Percentiles rank a stretch among this genome's conserved stretches.
phyloP scores from a whole-genome alignment of 2,797 vertebrate species.

The Garrulus glandarius region DNA sequence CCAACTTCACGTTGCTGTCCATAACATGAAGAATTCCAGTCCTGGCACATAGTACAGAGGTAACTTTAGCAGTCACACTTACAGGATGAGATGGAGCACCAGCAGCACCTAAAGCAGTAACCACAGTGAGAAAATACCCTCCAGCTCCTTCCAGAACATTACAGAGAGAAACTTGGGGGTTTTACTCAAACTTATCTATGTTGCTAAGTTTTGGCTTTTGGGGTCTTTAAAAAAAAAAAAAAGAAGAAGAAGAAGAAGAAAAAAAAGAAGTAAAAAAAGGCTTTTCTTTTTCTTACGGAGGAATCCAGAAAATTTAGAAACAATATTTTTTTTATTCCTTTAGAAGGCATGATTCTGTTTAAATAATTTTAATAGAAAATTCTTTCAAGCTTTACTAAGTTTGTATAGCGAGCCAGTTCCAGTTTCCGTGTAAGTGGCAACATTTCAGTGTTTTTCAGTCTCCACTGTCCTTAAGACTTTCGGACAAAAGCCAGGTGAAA shows the following conservation, averaged over 20 bases:
- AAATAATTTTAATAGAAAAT: neutral
- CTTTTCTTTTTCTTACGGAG: neutral
- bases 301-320: neutral
- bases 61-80: neutral
- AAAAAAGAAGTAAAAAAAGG: no score
- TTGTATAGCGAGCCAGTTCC: neutral
- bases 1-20: neutral
- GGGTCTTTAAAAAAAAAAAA: no score
- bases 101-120: neutral
- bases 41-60: neutral
- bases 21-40: neutral
- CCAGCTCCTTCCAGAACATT: neutral
- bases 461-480: neutral
- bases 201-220: neutral
- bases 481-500: neutral
- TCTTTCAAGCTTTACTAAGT: neutral
- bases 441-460: neutral
- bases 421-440: neutral
- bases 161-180: neutral
- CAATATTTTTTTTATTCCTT: neutral
- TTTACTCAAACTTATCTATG: neutral
- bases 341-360: neutral
- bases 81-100: neutral
- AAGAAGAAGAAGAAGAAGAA: no score
- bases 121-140: neutral